Evolutionary conservation across 2,888 invertebrate species (phyloP).

Genomic region (Pammene fasciana): DNA sequence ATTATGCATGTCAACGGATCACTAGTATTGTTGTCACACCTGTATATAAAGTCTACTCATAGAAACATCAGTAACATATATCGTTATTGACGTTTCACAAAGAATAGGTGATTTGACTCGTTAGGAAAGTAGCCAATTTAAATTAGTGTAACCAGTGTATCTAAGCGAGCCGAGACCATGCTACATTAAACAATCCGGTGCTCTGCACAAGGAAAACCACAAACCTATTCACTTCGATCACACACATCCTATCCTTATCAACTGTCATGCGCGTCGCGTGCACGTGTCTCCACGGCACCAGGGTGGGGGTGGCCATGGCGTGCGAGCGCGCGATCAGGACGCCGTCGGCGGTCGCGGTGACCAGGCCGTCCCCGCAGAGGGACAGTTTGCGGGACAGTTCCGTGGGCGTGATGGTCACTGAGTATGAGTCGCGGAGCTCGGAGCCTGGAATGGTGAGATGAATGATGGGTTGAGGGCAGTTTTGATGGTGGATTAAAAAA

Average conservation of each 20-base stretch:
- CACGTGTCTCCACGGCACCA: constrained; percentile 85
- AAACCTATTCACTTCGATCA: constrained; percentile 85
- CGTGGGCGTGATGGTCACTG: constrained; percentile 85
- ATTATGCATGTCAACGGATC: no score
- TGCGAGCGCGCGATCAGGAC: constrained; percentile 81
- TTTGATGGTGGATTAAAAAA: constrained; percentile 39
- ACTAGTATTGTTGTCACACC: no score
- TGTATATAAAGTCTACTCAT: no score
- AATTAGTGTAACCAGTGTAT: no score
- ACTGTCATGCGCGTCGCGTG: constrained; percentile 81
- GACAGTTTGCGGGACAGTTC: constrained; percentile 85
- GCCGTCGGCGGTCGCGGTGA: constrained; percentile 81
- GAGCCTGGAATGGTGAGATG: constrained; percentile 63
- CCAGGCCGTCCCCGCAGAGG: constrained; percentile 83
- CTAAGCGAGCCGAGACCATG: no score
- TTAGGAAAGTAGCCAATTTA: no score
- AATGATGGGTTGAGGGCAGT: constrained; percentile 46
- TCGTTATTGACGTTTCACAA: no score
- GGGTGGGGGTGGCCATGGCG: constrained; percentile 73
- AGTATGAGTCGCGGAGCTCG: constrained; percentile 79
- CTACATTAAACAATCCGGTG: background rate
- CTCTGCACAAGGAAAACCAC: constrained; percentile 49
- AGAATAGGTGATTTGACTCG: no score
- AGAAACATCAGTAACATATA: no score
- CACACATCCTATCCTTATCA: constrained; percentile 84